Conservation (phyloP, 2,888 invertebrate genomes). For the Phortica magna region DNA sequence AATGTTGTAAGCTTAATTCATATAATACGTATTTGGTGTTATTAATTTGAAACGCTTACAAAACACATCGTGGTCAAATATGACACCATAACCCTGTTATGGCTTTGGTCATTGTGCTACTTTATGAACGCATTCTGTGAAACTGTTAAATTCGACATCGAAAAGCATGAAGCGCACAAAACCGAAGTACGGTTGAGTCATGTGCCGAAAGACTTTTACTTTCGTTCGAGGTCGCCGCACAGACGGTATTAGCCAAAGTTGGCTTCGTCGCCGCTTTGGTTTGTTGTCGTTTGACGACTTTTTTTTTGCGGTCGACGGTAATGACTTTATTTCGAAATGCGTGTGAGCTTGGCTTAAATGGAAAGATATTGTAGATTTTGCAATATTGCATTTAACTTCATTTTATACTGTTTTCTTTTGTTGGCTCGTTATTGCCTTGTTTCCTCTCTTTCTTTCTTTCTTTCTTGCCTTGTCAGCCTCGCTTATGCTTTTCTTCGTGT, state of each 20-base stretch:
- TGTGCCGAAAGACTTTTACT: conserved; percentile 71
- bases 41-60: background rate
- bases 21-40: background rate
- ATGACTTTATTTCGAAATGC: conserved; percentile 42
- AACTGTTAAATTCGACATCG: conserved; percentile 55
- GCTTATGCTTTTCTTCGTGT: background rate
- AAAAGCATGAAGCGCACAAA: conserved; percentile 50
- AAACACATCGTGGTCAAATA: background rate
- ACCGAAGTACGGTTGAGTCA: conserved; percentile 59
- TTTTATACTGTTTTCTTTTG: conserved; percentile 10
- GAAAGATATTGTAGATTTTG: conserved; percentile 53
- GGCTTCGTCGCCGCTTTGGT: background rate
- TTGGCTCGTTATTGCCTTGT: conserved; percentile 17
- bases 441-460: background rate
- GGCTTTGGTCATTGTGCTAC: conserved; percentile 73
- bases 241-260: conserved; percentile 34
- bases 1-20: background rate
- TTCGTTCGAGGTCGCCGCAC: conserved; percentile 73
- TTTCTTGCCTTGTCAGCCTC: background rate
- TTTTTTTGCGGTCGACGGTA: conserved; percentile 38
- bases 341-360: background rate
- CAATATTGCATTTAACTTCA: conserved; percentile 52
- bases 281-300: conserved; percentile 25
- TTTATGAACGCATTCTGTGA: conserved; percentile 49
- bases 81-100: conserved; percentile 65